A percentile compares a stretch with the other conserved stretches of the same genome.
Conservation (phyloP, 2,113 vertebrate species). For the Onychostoma macrolepis region DNA sequence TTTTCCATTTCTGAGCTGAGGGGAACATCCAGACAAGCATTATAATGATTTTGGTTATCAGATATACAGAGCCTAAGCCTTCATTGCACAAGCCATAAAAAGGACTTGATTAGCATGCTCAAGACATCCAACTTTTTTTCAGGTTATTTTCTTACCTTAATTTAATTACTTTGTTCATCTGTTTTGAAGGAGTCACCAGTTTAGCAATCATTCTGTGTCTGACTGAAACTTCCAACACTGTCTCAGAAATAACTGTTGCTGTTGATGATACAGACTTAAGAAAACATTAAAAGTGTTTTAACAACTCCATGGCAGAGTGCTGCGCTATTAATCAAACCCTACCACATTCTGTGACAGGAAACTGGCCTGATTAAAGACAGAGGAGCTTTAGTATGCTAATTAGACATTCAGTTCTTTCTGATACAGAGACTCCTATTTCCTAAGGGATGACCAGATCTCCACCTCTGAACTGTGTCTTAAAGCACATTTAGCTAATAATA, state of each 20-base stretch:
- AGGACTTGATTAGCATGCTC: neutral
- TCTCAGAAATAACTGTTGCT: neutral
- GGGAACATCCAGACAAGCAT: neutral
- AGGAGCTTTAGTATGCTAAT: conserved; percentile 42
- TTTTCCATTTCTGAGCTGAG: neutral
- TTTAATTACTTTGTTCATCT: neutral
- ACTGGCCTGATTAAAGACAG: conserved; percentile 38
- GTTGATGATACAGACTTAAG: conserved; percentile 2
- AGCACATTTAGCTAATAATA: conserved; percentile 18
- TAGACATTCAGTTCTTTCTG: conserved; percentile 14
- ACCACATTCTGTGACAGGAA: conserved; percentile 26
- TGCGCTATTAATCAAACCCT: conserved; percentile 43
- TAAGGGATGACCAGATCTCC: neutral
- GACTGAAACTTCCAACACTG: neutral
- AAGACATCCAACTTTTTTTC: neutral
- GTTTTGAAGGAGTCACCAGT: neutral
- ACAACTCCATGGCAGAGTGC: neutral
- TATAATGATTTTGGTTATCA: neutral
- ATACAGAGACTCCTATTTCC: neutral
- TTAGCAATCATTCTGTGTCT: neutral
- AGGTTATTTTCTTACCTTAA: neutral
- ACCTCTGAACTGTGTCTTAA: conserved; percentile 18
- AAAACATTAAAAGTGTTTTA: conserved; percentile 11
- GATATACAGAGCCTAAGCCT: neutral
- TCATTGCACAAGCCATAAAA: neutral